phyloP scores from a whole-genome alignment of 2,888 invertebrate genomes.

The Lasioglossum morio region DNA sequence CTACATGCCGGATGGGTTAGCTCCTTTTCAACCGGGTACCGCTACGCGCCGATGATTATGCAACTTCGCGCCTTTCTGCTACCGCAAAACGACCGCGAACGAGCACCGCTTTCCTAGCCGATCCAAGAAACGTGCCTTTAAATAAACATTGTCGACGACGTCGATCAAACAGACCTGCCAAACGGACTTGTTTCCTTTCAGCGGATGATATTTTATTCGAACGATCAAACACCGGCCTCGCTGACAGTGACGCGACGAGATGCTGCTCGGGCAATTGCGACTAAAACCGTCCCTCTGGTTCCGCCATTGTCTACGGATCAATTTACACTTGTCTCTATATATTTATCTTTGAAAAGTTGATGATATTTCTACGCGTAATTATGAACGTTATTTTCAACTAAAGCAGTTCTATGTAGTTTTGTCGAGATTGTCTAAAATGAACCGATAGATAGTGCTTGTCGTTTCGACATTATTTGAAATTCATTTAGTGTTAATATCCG shows the following conservation, averaged over 20 bases:
- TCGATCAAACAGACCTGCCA: slow-evolving; percentile 5
- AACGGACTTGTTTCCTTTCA: slow-evolving; percentile 14
- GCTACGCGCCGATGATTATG: slow-evolving; percentile 67
- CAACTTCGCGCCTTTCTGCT: slow-evolving; percentile 62
- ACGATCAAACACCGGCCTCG: neutral
- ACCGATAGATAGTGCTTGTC: no score
- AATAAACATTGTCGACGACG: slow-evolving; percentile 36
- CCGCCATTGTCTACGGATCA: no score
- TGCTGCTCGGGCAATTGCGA: neutral
- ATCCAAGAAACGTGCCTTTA: slow-evolving; percentile 21
- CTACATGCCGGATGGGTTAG: slow-evolving; percentile 51
- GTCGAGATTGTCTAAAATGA: no score
- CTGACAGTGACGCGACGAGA: neutral
- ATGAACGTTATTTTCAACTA: no score
- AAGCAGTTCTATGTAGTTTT: no score
- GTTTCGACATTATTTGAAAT: no score
- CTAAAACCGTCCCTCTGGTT: no score
- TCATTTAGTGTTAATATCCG: no score
- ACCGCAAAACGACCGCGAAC: slow-evolving; percentile 30
- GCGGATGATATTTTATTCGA: neutral
- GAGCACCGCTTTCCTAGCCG: slow-evolving; percentile 8
- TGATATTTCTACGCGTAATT: no score
- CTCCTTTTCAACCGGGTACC: slow-evolving; percentile 49
- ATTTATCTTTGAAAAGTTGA: no score
- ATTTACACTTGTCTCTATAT: no score